These are phyloP conservation scores for Eucera pruinosa DNA, from an alignment of 2,888 invertebrate species.

Conservation along the genomic window DNA sequence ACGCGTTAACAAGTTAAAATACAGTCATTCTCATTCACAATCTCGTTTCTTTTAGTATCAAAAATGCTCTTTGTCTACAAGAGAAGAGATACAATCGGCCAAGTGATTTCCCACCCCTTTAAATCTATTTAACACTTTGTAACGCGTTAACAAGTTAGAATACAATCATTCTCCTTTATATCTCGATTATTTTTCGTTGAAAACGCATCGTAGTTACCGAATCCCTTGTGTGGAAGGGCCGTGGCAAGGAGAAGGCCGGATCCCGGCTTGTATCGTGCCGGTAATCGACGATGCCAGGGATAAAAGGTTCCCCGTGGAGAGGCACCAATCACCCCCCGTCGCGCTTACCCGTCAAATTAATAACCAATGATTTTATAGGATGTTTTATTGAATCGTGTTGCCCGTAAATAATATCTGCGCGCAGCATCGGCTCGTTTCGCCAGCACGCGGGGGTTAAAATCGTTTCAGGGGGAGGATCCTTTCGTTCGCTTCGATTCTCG, in stretches of 20 bases:
- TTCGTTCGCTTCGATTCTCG: slow-evolving; percentile 6
- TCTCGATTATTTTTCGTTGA: slow-evolving; percentile 45
- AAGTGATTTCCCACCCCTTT: neutral
- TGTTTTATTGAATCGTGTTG: slow-evolving; percentile 81
- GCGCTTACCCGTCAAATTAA: slow-evolving; percentile 82
- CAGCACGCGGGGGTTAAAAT: slow-evolving; percentile 17
- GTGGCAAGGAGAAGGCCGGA: slow-evolving; percentile 22
- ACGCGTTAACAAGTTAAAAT: too few species aligned
- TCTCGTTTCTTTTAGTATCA: too few species aligned
- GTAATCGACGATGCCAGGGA: slow-evolving; percentile 74
- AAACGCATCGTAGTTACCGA: slow-evolving; percentile 39
- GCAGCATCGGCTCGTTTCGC: slow-evolving; percentile 66
- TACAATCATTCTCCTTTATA: neutral
- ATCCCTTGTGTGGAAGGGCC: slow-evolving; percentile 12
- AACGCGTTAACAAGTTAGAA: slow-evolving; percentile 8
- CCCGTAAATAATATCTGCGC: slow-evolving; percentile 77
- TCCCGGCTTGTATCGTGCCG: slow-evolving; percentile 50
- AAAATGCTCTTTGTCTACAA: too few species aligned
- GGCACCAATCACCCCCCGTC: slow-evolving; percentile 78
- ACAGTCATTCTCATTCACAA: too few species aligned
- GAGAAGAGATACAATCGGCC: neutral
- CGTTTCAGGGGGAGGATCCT: slow-evolving; percentile 26
- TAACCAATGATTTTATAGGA: slow-evolving; percentile 83
- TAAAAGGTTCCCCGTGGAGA: slow-evolving; percentile 73
- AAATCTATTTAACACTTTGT: neutral